phyloP scores from a whole-genome alignment of 2,888 invertebrate genomes.

The Eupithecia exiguata region DNA sequence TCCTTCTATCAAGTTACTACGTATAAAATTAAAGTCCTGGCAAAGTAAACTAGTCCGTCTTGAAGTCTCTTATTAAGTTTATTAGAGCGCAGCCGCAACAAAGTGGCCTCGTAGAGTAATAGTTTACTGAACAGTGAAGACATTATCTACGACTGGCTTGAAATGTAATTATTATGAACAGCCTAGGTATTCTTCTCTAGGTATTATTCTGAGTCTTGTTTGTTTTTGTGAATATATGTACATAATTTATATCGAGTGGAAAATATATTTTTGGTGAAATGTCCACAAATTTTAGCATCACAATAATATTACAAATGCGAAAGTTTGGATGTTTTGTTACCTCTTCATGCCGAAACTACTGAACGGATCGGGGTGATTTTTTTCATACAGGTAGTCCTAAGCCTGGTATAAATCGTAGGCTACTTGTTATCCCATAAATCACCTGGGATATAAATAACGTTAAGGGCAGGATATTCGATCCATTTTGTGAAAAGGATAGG shows the following conservation, averaged over 20 bases:
- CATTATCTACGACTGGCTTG: neutral
- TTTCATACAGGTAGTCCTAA: too few relatives aligned
- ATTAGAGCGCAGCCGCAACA: constrained; percentile 24
- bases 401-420: too few relatives aligned
- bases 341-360: neutral
- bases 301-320: neutral
- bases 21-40: constrained; percentile 13
- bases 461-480: too few relatives aligned
- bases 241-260: neutral
- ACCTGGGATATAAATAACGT: too few relatives aligned
- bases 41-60: constrained; percentile 22
- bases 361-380: neutral
- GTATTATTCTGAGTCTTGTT: neutral
- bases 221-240: neutral
- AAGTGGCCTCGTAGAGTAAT: constrained; percentile 22
- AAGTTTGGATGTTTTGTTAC: neutral
- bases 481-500: too few relatives aligned
- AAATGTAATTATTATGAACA: neutral
- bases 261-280: neutral
- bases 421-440: too few relatives aligned
- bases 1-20: constrained; percentile 1
- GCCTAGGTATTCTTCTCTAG: neutral
- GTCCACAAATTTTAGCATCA: neutral
- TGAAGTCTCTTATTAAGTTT: constrained; percentile 29
- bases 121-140: constrained; percentile 1